Conservation (phyloP, 1,140 invertebrate genomes). For the Steinernema feltiae region DNA sequence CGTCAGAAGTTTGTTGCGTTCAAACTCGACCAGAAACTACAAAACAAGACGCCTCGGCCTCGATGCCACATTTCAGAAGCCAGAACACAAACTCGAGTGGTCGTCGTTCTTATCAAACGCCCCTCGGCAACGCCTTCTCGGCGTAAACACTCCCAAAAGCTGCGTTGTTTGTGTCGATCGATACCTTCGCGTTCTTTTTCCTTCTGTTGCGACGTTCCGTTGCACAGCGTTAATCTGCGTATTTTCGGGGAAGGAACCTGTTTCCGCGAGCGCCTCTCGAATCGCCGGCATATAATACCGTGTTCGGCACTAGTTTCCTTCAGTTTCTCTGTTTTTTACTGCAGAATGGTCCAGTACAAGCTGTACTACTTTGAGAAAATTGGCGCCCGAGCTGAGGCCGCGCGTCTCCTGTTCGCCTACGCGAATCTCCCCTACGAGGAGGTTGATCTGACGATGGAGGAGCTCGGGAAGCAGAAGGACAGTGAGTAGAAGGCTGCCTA, state of each 20-base stretch:
- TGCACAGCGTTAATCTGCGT: not conserved
- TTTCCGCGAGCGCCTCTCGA: not conserved
- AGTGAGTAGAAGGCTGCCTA: not conserved
- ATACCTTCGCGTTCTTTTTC: too few relatives aligned
- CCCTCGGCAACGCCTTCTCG: not conserved
- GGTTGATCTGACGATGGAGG: slow-evolving; percentile 2
- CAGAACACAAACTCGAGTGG: too few relatives aligned
- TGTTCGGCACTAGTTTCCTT: not conserved
- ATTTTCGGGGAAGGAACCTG: not conserved
- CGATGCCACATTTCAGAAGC: too few relatives aligned
- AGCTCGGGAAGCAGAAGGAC: slow-evolving; percentile 21
- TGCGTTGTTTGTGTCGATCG: not conserved
- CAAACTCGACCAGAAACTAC: too few relatives aligned
- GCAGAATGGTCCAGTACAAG: slow-evolving; percentile 28
- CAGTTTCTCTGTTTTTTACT: not conserved
- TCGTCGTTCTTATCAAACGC: too few relatives aligned
- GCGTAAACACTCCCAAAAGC: not conserved
- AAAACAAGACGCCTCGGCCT: too few relatives aligned
- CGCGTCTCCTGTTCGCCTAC: slow-evolving; percentile 18
- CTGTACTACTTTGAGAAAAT: slow-evolving; percentile 28
- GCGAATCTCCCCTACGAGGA: slow-evolving; percentile 23
- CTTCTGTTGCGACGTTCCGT: not conserved
- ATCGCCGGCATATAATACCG: not conserved
- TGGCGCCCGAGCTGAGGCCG: slow-evolving; percentile 20
- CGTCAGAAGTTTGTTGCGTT: too few relatives aligned